A percentile compares a stretch with the other conserved stretches of the same genome.
Conservation (phyloP, 2,888 invertebrate species). For the Esperia sulphurella region DNA sequence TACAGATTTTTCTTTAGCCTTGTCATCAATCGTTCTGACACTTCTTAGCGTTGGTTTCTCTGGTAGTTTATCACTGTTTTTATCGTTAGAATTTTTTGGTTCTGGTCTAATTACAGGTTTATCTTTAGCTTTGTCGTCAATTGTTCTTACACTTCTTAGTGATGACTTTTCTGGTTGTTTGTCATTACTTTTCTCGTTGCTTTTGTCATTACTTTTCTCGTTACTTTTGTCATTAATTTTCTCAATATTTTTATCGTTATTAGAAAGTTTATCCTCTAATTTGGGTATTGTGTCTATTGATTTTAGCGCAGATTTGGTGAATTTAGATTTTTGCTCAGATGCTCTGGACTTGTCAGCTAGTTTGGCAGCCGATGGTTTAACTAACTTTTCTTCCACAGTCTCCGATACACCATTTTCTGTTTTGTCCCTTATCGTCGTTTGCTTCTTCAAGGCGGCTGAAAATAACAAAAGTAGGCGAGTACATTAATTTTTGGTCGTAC, state of each 20-base stretch:
- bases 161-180: slow-evolving; percentile 51
- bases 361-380: slow-evolving; percentile 65
- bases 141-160: slow-evolving; percentile 58
- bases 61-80: slow-evolving; percentile 33
- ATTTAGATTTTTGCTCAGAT: slow-evolving; percentile 58
- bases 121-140: slow-evolving; percentile 66
- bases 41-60: slow-evolving; percentile 57
- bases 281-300: slow-evolving; percentile 39
- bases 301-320: slow-evolving; percentile 47
- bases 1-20: slow-evolving; percentile 64
- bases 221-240: slow-evolving; percentile 1
- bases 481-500: too few species aligned
- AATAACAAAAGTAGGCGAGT: not conserved
- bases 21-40: slow-evolving; percentile 67
- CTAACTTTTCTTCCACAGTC: slow-evolving; percentile 57
- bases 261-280: slow-evolving; percentile 26
- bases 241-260: not conserved
- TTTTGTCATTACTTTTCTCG: slow-evolving; percentile 15
- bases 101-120: slow-evolving; percentile 47
- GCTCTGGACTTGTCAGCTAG: slow-evolving; percentile 52
- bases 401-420: slow-evolving; percentile 57
- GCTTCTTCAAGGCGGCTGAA: slow-evolving; percentile 70
- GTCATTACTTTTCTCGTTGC: slow-evolving; percentile 24
- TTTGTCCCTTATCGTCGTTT: slow-evolving; percentile 60
- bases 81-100: slow-evolving; percentile 8